phyloP scores from a whole-genome alignment of 2,888 invertebrate species.

The Arge pagana region DNA sequence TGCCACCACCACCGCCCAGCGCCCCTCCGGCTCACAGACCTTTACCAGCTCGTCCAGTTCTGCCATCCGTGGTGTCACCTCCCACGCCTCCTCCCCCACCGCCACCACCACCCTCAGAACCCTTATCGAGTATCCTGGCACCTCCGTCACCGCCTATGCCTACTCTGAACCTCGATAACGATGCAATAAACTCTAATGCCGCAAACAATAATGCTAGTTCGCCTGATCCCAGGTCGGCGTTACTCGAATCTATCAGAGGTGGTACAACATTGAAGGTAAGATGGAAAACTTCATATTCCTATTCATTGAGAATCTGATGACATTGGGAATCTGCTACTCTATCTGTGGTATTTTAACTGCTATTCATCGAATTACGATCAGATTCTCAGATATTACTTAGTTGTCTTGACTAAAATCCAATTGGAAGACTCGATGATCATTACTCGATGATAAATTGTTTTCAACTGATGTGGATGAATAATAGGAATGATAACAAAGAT shows the following conservation, averaged over 20 bases:
- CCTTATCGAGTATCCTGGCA: constrained; percentile 39
- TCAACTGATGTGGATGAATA: too few species aligned
- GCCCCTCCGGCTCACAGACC: constrained; percentile 56
- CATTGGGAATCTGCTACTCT: too few species aligned
- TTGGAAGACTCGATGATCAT: too few species aligned
- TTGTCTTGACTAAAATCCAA: too few species aligned
- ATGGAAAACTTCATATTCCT: too few species aligned
- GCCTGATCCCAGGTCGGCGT: constrained; percentile 68
- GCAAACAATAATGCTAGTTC: constrained; percentile 44
- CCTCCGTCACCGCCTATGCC: constrained; percentile 43
- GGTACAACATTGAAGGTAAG: constrained; percentile 78
- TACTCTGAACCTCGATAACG: constrained; percentile 31
- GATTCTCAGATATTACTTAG: too few species aligned
- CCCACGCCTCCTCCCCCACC: constrained; percentile 47
- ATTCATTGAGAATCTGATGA: too few species aligned
- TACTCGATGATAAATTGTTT: too few species aligned
- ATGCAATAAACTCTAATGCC: constrained; percentile 27
- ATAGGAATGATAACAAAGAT: too few species aligned
- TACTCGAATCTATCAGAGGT: constrained; percentile 85
- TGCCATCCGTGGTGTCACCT: constrained; percentile 39
- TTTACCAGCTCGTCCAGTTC: constrained; percentile 53
- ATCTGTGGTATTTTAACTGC: too few species aligned
- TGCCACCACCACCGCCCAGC: constrained; percentile 65
- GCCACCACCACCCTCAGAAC: constrained; percentile 53
- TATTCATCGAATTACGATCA: too few species aligned